A percentile compares a stretch with the other conserved stretches of the same genome.
Evolutionary conservation across 2,113 vertebrate species (phyloP).

Genomic region (Acanthisitta chloris): DNA sequence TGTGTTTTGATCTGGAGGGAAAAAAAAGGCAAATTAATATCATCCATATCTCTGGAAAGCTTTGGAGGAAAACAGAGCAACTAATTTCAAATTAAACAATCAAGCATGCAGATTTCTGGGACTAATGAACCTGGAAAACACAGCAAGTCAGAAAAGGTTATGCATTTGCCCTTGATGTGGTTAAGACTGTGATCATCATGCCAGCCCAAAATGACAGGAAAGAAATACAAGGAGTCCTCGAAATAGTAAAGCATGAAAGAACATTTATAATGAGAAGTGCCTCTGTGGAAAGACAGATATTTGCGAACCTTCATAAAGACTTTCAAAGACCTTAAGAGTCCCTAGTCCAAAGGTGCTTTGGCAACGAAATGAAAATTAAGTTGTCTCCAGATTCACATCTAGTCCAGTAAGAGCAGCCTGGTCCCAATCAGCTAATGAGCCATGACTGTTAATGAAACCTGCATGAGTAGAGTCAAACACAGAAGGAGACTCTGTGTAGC

Average conservation of each 20-base stretch:
- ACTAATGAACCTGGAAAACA: neutral
- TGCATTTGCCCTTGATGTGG: neutral
- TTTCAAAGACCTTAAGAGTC: neutral
- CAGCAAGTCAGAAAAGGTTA: neutral
- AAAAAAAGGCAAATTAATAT: neutral
- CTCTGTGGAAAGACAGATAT: neutral
- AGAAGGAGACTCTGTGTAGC: neutral
- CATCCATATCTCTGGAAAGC: neutral
- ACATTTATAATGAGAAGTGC: neutral
- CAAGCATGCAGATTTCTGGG: neutral
- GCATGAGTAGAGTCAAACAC: neutral
- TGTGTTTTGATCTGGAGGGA: neutral
- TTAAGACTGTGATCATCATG: neutral
- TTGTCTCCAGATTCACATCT: neutral
- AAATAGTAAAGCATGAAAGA: neutral
- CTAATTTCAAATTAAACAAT: constrained; percentile 2
- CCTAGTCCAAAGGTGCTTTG: neutral
- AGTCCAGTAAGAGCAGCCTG: neutral
- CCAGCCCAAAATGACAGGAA: neutral
- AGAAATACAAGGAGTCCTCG: neutral
- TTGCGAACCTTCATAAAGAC: neutral
- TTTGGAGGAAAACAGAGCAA: neutral
- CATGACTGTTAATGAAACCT: neutral
- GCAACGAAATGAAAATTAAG: neutral
- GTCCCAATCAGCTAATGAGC: neutral